These are phyloP conservation scores for Petrolisthes cinctipes DNA, from an alignment of 2,888 invertebrate genomes.

Conservation along the genomic window DNA sequence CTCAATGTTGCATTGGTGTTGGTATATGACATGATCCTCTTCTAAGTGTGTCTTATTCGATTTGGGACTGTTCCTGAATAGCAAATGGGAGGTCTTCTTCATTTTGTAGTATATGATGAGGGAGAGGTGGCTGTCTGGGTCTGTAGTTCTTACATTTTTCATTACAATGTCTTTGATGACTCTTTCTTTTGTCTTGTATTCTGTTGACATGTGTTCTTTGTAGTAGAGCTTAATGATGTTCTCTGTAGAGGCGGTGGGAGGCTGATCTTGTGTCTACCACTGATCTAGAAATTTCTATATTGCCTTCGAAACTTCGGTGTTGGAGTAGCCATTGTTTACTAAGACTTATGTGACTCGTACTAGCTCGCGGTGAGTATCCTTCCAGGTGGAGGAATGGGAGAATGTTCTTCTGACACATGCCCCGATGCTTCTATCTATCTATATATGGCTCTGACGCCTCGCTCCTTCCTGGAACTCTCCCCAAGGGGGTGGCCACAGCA, in stretches of 20 bases:
- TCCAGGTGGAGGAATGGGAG: constrained; percentile 7
- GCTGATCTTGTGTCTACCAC: background rate
- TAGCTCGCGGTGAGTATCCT: background rate
- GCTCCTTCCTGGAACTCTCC: too few relatives aligned
- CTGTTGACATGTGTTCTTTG: background rate
- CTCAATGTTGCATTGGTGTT: constrained; percentile 4
- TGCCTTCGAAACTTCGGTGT: background rate
- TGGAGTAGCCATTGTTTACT: too few relatives aligned
- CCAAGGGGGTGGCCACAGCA: too few relatives aligned
- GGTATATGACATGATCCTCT: constrained; percentile 9
- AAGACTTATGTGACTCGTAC: background rate
- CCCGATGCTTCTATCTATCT: background rate
- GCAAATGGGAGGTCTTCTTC: too few relatives aligned
- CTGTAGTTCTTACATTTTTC: background rate
- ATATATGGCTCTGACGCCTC: too few relatives aligned
- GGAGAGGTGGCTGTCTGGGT: background rate
- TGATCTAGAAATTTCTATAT: background rate
- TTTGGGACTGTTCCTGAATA: too few relatives aligned
- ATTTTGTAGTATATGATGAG: constrained; percentile 17
- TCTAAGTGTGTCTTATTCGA: background rate
- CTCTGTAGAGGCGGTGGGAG: background rate
- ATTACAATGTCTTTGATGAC: background rate
- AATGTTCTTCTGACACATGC: background rate
- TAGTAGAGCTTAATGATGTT: background rate
- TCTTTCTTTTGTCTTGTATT: background rate